Percentiles rank a stretch among this genome's conserved stretches.
These are phyloP conservation scores for Drosophila ustulata DNA, from an alignment of 2,888 invertebrate species.

Conservation along the genomic window DNA sequence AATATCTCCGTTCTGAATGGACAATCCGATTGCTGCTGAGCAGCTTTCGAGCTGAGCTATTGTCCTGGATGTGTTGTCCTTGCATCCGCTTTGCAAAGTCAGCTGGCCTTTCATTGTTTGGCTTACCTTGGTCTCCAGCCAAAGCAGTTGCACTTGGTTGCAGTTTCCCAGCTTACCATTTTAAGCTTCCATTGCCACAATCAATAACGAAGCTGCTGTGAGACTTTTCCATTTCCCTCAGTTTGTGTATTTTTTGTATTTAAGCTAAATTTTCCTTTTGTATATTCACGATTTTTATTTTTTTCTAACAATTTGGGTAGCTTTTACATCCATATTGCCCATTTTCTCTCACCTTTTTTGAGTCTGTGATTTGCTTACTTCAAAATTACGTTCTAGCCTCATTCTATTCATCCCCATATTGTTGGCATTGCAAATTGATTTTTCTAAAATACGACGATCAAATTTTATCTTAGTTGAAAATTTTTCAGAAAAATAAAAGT, in stretches of 20 bases:
- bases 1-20: neutral
- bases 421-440: constrained; percentile 40
- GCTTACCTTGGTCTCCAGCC: constrained; percentile 49
- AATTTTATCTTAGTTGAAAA: constrained; percentile 16
- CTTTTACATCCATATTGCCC: constrained; percentile 1
- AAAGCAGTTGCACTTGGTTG: constrained; percentile 16
- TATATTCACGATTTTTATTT: no score
- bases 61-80: constrained; percentile 31
- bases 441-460: constrained; percentile 47
- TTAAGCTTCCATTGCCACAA: constrained; percentile 16
- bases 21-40: constrained; percentile 37
- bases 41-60: constrained; percentile 21
- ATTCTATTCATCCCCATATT: neutral
- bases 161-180: constrained; percentile 11
- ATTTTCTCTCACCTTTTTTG: neutral
- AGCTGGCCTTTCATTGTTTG: constrained; percentile 39
- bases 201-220: constrained; percentile 19
- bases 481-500: constrained; percentile 3
- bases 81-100: constrained; percentile 45
- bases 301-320: constrained; percentile 15
- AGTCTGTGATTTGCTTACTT: constrained; percentile 38
- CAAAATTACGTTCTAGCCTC: constrained; percentile 5
- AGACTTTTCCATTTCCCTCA: neutral
- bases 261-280: no score
- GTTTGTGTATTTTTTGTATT: constrained; percentile 17